A percentile compares a stretch with the other conserved stretches of the same genome.
Conservation (phyloP, 2,888 invertebrate species). For the Antheraea yamamai region DNA sequence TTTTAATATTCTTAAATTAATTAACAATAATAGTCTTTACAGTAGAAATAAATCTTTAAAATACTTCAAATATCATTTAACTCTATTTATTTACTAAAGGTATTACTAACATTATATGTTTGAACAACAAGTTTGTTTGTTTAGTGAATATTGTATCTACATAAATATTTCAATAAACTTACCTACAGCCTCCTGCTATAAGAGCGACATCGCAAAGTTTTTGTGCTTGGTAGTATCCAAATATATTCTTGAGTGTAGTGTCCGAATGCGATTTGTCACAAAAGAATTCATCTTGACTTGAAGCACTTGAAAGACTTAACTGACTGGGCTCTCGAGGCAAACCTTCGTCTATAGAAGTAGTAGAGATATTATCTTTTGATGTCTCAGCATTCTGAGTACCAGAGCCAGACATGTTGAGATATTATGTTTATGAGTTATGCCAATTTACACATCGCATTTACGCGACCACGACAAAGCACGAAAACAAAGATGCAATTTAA, state of each 20-base stretch:
- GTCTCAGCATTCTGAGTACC: conserved; percentile 68
- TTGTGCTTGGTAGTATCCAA: conserved; percentile 89
- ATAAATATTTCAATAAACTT: conserved; percentile 35
- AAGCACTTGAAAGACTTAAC: conserved; percentile 84
- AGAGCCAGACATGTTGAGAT: conserved; percentile 64
- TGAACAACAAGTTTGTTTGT: not conserved
- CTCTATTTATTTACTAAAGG: no score
- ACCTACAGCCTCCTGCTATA: conserved; percentile 89
- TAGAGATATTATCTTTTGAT: conserved; percentile 76
- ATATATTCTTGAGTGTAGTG: conserved; percentile 90
- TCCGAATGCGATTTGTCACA: conserved; percentile 91
- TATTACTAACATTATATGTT: not conserved
- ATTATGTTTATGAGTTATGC: not conserved
- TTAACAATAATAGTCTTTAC: no score
- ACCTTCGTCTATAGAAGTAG: conserved; percentile 79
- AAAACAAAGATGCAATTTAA: not conserved
- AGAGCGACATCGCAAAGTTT: conserved; percentile 94
- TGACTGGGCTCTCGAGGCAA: conserved; percentile 86
- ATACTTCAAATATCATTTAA: no score
- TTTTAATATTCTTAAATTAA: no score
- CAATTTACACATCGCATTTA: not conserved
- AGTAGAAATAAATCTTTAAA: no score
- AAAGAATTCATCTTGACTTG: conserved; percentile 90
- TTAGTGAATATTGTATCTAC: not conserved
- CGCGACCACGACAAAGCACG: not conserved